Percentiles rank a stretch among this genome's conserved stretches.
Conservation (phyloP, 2,113 vertebrate species). For the Craseonycteris thonglongyai region DNA sequence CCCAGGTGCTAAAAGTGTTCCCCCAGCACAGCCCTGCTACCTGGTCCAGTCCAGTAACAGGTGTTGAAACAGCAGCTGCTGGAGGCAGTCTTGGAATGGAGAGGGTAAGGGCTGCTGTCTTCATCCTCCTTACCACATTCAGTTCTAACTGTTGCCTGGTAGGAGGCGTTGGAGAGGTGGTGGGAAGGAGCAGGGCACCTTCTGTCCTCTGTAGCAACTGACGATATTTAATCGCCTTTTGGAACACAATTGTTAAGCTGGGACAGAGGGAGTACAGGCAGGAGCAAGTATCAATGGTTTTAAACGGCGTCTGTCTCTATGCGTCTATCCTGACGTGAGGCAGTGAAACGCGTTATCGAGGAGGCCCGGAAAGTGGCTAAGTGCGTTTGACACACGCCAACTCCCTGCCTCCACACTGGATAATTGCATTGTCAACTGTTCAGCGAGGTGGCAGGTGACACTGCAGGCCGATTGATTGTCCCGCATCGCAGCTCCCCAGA, state of each 20-base stretch:
- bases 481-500: conserved; percentile 80
- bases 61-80: conserved; percentile 43
- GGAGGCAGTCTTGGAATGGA: background rate
- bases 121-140: background rate
- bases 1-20: background rate
- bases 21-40: background rate
- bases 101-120: background rate
- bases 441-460: conserved; percentile 89
- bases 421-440: conserved; percentile 92
- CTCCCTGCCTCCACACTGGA: conserved; percentile 89
- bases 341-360: conserved; percentile 81
- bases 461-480: conserved; percentile 83
- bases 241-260: conserved; percentile 81
- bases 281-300: conserved; percentile 78
- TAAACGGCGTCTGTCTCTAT: conserved; percentile 78
- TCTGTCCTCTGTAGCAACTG: conserved; percentile 44
- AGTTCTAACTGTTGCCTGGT: background rate
- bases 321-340: conserved; percentile 71
- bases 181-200: conserved; percentile 51
- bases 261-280: conserved; percentile 64
- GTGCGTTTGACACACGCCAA: conserved; percentile 89
- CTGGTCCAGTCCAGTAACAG: conserved; percentile 19
- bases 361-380: conserved; percentile 85
- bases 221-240: conserved; percentile 77
- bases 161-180: conserved; percentile 31